Base-by-base conservation (phyloP, 2,888 invertebrate species). In the Catonia carolina region DNA sequence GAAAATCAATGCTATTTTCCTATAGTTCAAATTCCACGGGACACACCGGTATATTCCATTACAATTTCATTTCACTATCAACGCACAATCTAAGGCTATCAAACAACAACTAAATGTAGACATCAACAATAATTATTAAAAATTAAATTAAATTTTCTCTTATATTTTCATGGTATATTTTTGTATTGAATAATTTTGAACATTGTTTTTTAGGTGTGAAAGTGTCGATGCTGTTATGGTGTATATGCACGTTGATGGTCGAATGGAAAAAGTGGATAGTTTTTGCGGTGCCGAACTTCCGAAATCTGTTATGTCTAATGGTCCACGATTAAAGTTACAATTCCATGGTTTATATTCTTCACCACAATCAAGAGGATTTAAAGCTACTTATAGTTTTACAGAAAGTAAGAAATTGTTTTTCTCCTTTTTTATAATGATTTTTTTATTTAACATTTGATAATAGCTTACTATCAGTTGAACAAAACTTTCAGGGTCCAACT, bases 231-330 rank as follows among this genome's bases (percentile, higher is more conserved):
- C 85, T 15, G 74, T 90, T 59, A 81, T 84, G 70, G 88, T 89
- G 12, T 86, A 85, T 71, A 85, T 91, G 51, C 83, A 85, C 66
- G 85, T 89, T 56, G 86, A 89, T 53, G 89, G 88, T 1, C 79
- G 88, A 65, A 82, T 87, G 75, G 89, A 91, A 69, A 84, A 89
- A 68, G 84, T 93, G 55, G 90, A 90, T 67, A 84, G 85, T 17
- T 89, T 89, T 69, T 96, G 96, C 70, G 94, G 92, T 7, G 79
- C 79, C 36, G 82, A 83, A 63, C 73, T 86, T 52, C 93, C 94
- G 1, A 86, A 86, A 64, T 89, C 91, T 58, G 78, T 95, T 62
- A 96, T 97, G 95, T 95, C 95, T 57, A 90, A 86, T 70, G 90
- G 91, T 41, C 87, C 89, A 50, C 81, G 86, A 67, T 77, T 97